A percentile compares a stretch with the other conserved stretches of the same genome.
phyloP scores from a whole-genome alignment of 2,888 invertebrate genomes.

The Plagiodera versicolora region DNA sequence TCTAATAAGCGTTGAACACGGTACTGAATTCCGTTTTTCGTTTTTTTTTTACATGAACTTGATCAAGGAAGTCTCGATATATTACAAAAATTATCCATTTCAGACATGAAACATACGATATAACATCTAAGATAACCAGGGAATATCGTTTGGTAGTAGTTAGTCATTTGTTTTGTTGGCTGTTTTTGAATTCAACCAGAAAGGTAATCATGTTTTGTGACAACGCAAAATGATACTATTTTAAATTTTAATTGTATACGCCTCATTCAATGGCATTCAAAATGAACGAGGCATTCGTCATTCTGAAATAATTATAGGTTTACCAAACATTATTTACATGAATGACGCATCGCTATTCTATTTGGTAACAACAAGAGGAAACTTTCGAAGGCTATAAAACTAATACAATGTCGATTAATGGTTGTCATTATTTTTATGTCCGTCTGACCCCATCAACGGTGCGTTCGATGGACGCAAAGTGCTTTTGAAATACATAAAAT shows the following conservation, averaged over 20 bases:
- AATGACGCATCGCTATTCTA: background rate
- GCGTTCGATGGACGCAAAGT: too few species aligned
- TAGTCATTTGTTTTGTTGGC: background rate
- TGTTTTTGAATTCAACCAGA: background rate
- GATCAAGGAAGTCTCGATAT: too few species aligned
- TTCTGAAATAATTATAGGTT: background rate
- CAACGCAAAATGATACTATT: background rate
- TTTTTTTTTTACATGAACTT: too few species aligned
- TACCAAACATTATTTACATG: background rate
- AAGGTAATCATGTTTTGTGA: constrained; percentile 1
- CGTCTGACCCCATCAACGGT: background rate
- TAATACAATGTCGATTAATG: background rate
- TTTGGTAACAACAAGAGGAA: background rate
- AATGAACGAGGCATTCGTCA: background rate
- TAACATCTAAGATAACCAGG: too few species aligned
- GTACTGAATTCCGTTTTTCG: too few species aligned
- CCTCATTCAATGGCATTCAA: background rate
- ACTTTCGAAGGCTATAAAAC: background rate
- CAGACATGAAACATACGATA: too few species aligned
- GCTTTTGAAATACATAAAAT: too few species aligned
- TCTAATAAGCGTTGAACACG: too few species aligned
- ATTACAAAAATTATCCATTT: too few species aligned
- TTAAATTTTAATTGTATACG: background rate
- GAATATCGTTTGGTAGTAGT: too few species aligned
- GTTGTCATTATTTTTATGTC: background rate